Conservation (phyloP, 2,888 invertebrate species). For the Melikaiella ostensackeni region DNA sequence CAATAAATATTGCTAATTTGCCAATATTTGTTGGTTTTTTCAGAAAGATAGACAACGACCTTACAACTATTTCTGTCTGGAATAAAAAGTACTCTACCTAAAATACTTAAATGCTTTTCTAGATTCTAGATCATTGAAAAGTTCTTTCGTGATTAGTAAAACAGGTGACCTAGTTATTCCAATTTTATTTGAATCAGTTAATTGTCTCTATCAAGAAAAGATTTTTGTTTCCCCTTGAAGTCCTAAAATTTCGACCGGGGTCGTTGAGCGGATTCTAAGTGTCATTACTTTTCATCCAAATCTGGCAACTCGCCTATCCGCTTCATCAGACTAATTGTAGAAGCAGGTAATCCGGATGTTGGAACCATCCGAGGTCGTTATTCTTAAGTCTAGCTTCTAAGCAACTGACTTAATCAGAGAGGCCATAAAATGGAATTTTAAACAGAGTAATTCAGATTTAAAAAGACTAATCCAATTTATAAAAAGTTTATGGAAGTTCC, state of each 20-base stretch:
- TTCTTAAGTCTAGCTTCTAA: not conserved
- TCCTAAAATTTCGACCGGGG: not conserved
- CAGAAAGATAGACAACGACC: too few relatives aligned
- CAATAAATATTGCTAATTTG: too few relatives aligned
- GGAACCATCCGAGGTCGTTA: not conserved
- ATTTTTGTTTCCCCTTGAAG: not conserved
- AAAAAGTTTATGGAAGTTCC: not conserved
- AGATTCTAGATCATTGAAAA: not conserved
- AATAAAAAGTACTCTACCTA: not conserved
- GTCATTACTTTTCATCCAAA: conserved; percentile 7
- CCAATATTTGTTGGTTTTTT: too few relatives aligned
- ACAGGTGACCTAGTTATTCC: not conserved
- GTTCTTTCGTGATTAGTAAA: not conserved
- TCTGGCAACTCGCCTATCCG: conserved; percentile 11
- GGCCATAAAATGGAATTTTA: not conserved
- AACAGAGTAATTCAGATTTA: not conserved
- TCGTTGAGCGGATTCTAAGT: not conserved
- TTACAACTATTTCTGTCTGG: too few relatives aligned
- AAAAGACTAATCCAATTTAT: not conserved
- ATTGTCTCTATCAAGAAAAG: not conserved
- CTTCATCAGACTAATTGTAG: conserved; percentile 8
- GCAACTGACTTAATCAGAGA: not conserved
- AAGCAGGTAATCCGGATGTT: conserved; percentile 17
- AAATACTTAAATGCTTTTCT: not conserved
- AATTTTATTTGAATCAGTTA: not conserved